These are phyloP conservation scores for Stratiolaelaps scimitus DNA, from an alignment of 1,140 invertebrate genomes.

Conservation along the genomic window DNA sequence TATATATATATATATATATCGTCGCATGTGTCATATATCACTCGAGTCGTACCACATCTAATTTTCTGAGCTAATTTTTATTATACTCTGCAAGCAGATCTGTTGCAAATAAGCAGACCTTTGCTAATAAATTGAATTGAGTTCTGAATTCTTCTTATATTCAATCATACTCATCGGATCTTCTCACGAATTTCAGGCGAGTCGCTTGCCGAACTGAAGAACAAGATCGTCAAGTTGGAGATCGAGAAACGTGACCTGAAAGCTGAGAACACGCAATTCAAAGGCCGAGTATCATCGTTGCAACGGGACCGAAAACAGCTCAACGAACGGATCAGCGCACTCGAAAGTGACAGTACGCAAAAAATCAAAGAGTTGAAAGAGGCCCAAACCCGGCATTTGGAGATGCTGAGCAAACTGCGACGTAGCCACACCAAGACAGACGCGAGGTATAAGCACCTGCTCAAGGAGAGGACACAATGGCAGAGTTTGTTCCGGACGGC, in stretches of 20 bases:
- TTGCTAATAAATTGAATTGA: too few species aligned
- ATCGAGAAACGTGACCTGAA: conserved; percentile 19
- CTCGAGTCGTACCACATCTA: too few species aligned
- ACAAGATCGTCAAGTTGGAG: conserved; percentile 3
- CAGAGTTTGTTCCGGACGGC: conserved; percentile 21
- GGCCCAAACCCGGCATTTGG: conserved; percentile 5
- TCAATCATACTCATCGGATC: too few species aligned
- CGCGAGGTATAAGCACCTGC: conserved; percentile 8
- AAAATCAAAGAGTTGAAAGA: conserved; percentile 25
- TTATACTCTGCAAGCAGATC: too few species aligned
- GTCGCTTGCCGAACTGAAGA: conserved; percentile 4
- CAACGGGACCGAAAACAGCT: background rate
- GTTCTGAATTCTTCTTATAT: too few species aligned
- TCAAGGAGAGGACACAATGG: conserved; percentile 25
- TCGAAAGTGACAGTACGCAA: background rate
- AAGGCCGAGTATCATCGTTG: background rate
- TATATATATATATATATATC: too few species aligned
- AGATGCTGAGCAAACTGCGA: conserved; percentile 22
- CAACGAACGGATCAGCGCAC: background rate
- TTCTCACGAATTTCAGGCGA: conserved; percentile 15
- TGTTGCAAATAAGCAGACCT: too few species aligned
- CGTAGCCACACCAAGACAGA: conserved; percentile 12
- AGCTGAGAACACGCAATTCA: conserved; percentile 15
- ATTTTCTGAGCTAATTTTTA: too few species aligned
- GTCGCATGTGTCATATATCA: too few species aligned